phyloP scores from a whole-genome alignment of 2,113 vertebrate genomes.

The Prietella phreatophila region DNA sequence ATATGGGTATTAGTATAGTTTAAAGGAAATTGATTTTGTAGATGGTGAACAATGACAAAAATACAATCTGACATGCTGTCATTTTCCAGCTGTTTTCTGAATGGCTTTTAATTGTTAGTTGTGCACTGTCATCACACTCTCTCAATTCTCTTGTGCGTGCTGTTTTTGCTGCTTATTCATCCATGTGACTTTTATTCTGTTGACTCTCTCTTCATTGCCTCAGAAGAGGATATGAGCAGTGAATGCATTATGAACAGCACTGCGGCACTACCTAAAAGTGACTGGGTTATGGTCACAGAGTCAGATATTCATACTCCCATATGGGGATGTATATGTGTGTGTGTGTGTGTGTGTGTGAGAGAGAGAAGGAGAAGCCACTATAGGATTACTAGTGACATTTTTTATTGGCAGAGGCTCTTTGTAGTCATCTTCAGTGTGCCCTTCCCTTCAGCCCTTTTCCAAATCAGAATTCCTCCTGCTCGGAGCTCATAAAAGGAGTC shows the following conservation, averaged over 20 bases:
- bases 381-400: conserved; percentile 41
- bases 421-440: conserved; percentile 37
- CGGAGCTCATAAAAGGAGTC: conserved; percentile 43
- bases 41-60: background rate
- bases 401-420: conserved; percentile 36
- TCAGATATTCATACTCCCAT: conserved; percentile 1
- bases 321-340: conserved; percentile 24
- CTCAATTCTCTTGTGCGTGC: background rate
- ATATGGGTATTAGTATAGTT: background rate
- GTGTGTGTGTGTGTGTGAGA: conserved; percentile 48
- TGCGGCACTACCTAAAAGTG: conserved; percentile 5
- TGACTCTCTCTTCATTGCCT: conserved; percentile 20
- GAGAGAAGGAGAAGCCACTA: conserved; percentile 10
- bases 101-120: background rate
- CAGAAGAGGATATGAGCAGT: conserved; percentile 1
- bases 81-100: background rate
- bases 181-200: conserved; percentile 26
- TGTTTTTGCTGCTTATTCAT: conserved; percentile 26
- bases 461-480: conserved; percentile 50
- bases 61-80: background rate
- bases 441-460: conserved; percentile 47
- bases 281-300: conserved; percentile 1
- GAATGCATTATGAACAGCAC: background rate
- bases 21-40: background rate
- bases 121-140: background rate